These are phyloP conservation scores for Galerucella calmariensis DNA, from an alignment of 2,888 invertebrate genomes.

Conservation along the genomic window DNA sequence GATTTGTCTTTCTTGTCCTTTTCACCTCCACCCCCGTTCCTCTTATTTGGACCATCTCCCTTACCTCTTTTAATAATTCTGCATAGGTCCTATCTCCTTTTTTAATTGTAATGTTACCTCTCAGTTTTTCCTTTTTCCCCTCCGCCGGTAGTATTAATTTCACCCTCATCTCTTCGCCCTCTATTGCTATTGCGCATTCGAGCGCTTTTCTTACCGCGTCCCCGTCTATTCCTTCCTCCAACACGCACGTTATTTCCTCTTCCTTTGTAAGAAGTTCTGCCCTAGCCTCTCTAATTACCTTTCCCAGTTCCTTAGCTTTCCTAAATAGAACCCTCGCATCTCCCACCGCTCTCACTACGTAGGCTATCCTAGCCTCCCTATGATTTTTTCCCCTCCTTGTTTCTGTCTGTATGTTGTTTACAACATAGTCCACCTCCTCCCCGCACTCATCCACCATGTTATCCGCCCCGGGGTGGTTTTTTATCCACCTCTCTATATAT, in stretches of 20 bases:
- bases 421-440: too few relatives aligned
- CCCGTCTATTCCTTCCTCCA: neutral
- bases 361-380: too few relatives aligned
- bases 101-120: conserved; percentile 15
- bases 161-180: neutral
- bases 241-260: neutral
- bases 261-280: neutral
- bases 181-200: too few relatives aligned
- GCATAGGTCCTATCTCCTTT: conserved; percentile 19
- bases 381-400: too few relatives aligned
- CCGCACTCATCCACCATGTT: too few relatives aligned
- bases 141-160: neutral
- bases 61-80: too few relatives aligned
- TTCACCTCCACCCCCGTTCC: conserved; percentile 19
- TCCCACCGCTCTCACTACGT: too few relatives aligned
- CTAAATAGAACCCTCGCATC: too few relatives aligned
- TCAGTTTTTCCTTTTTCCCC: neutral
- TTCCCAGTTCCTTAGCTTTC: too few relatives aligned
- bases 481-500: too few relatives aligned
- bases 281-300: neutral
- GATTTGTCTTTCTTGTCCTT: conserved; percentile 15
- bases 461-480: too few relatives aligned
- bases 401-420: too few relatives aligned
- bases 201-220: neutral
- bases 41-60: conserved; percentile 9